phyloP scores from a whole-genome alignment of 2,113 vertebrate species.

The Ornithorhynchus anatinus region DNA sequence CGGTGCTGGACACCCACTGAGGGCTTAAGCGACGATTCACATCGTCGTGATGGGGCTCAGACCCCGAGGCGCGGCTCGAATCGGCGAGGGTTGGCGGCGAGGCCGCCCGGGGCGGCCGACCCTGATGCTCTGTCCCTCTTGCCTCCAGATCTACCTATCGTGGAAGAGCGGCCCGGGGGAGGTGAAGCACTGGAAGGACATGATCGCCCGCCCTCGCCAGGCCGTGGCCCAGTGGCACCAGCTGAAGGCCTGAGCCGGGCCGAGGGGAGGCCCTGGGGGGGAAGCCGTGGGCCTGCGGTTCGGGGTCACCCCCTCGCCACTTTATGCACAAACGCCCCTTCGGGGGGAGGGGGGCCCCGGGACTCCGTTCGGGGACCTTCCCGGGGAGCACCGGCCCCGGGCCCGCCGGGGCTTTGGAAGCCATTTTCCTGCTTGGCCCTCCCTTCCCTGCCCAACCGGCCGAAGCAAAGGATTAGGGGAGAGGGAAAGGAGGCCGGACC shows the following conservation, averaged over 20 bases:
- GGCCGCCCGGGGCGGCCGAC: background rate
- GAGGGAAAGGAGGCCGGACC: background rate
- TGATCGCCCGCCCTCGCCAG: slow-evolving; percentile 94
- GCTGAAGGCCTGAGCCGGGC: slow-evolving; percentile 91
- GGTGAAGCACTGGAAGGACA: slow-evolving; percentile 99
- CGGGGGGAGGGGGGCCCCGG: slow-evolving; percentile 31
- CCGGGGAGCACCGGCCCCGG: slow-evolving; percentile 44
- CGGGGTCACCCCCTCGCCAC: slow-evolving; percentile 50
- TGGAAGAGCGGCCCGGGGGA: slow-evolving; percentile 98
- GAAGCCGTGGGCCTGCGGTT: slow-evolving; percentile 30
- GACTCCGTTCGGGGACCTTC: slow-evolving; percentile 16
- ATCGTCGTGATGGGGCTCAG: too few relatives aligned
- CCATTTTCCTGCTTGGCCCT: slow-evolving; percentile 40
- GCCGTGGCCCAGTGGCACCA: slow-evolving; percentile 98
- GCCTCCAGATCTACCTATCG: slow-evolving; percentile 93
- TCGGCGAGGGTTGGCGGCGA: background rate
- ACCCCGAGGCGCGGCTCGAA: too few relatives aligned
- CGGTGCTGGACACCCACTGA: background rate
- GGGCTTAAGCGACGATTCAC: background rate
- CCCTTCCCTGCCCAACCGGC: slow-evolving; percentile 35
- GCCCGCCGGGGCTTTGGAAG: slow-evolving; percentile 35
- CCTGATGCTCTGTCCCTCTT: background rate
- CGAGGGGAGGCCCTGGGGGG: slow-evolving; percentile 33
- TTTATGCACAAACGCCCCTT: slow-evolving; percentile 63
- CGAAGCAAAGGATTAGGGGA: slow-evolving; percentile 30